Percentiles rank a stretch among this genome's conserved stretches.
Conservation (phyloP, 2,113 vertebrate species). For the Cepphus grylle region DNA sequence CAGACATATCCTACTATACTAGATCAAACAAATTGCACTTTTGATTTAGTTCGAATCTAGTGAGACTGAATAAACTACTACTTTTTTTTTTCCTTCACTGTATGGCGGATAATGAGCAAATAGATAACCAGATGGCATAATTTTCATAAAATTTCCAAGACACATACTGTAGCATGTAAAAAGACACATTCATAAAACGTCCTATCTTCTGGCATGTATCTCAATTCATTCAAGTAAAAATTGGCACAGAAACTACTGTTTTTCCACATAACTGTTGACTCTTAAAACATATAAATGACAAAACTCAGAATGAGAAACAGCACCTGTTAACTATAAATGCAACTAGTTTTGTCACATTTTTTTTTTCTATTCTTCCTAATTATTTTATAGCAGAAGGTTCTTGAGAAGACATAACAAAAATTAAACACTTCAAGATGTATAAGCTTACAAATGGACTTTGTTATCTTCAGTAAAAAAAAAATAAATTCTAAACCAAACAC, state of each 20-base stretch:
- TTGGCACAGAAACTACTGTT: not conserved
- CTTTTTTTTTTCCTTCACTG: not conserved
- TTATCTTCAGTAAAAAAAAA: not conserved
- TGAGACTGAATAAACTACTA: slow-evolving; percentile 10
- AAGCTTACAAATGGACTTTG: not conserved
- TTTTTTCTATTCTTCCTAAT: not conserved
- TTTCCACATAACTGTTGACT: not conserved
- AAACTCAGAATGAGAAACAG: not conserved
- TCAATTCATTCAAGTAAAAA: not conserved
- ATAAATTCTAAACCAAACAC: not conserved
- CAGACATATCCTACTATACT: not conserved
- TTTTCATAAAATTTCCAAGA: slow-evolving; percentile 23
- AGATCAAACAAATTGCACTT: slow-evolving; percentile 51
- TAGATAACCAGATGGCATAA: slow-evolving; percentile 32
- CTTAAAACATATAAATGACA: not conserved
- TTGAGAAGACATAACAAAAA: not conserved
- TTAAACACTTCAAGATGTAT: not conserved
- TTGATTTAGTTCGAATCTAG: slow-evolving; percentile 30
- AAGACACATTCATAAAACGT: not conserved
- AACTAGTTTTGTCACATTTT: not conserved
- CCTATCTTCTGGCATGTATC: not conserved
- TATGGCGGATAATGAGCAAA: slow-evolving; percentile 42
- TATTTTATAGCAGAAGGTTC: not conserved
- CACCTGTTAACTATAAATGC: not conserved
- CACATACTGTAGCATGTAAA: not conserved